phyloP scores from a whole-genome alignment of 2,888 invertebrate species.

The Rhorus exstirpatorius region DNA sequence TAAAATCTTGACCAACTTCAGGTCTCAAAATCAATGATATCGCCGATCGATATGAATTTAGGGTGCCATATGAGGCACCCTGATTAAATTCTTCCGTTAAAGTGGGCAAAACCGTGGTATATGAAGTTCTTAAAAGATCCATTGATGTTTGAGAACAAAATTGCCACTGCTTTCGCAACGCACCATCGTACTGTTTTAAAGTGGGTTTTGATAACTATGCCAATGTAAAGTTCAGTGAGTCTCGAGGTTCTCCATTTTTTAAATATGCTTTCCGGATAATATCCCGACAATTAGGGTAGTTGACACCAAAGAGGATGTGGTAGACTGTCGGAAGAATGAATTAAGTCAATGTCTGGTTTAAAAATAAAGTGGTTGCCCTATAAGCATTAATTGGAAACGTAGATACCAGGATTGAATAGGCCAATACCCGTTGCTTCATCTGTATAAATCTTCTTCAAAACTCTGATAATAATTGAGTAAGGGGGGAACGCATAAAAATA shows the following conservation, averaged over 20 bases:
- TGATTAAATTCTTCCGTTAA: slow-evolving; percentile 54
- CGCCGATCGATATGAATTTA: slow-evolving; percentile 62
- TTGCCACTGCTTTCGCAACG: slow-evolving; percentile 49
- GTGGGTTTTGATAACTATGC: slow-evolving; percentile 51
- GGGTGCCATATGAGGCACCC: slow-evolving; percentile 53
- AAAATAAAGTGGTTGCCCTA: slow-evolving; percentile 35
- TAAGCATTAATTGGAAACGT: slow-evolving; percentile 40
- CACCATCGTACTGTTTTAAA: slow-evolving; percentile 54
- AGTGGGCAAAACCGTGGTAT: slow-evolving; percentile 52
- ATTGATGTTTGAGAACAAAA: slow-evolving; percentile 31
- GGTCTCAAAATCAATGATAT: slow-evolving; percentile 54
- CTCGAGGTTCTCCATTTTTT: slow-evolving; percentile 46
- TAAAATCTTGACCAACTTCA: slow-evolving; percentile 62
- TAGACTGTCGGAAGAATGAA: slow-evolving; percentile 28
- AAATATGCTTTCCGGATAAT: slow-evolving; percentile 53
- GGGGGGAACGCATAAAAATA: slow-evolving; percentile 69
- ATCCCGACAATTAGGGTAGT: slow-evolving; percentile 60
- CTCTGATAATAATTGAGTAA: slow-evolving; percentile 41
- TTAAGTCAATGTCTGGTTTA: slow-evolving; percentile 30
- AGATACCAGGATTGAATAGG: slow-evolving; percentile 41
- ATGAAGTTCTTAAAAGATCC: background rate
- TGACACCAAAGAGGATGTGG: slow-evolving; percentile 54
- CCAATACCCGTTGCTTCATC: slow-evolving; percentile 42
- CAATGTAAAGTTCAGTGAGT: slow-evolving; percentile 16
- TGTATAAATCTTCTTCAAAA: slow-evolving; percentile 40